phyloP scores from a whole-genome alignment of 2,113 vertebrate genomes.

The Salminus brasiliensis region DNA sequence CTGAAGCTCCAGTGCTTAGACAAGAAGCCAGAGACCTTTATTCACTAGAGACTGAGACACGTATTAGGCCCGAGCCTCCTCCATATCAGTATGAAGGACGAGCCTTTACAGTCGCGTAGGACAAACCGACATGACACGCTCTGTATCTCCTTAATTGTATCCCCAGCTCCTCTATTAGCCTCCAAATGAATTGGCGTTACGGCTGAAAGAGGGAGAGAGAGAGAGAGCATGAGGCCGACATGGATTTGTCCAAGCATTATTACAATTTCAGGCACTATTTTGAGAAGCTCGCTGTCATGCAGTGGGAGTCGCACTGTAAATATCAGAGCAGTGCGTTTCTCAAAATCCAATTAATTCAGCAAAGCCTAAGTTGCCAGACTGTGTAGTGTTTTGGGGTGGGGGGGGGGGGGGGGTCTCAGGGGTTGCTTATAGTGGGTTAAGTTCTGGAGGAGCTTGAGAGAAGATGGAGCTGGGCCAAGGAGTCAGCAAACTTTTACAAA shows the following conservation, averaged over 20 bases:
- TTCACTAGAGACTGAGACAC: background rate
- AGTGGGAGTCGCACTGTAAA: constrained; percentile 26
- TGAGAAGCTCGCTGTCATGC: constrained; percentile 22
- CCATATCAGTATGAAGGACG: background rate
- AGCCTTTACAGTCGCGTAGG: background rate
- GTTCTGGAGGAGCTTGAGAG: background rate
- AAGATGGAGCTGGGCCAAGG: too few species aligned
- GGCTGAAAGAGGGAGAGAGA: background rate
- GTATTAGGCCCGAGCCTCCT: background rate
- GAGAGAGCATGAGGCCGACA: constrained; percentile 20
- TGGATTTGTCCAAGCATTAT: constrained; percentile 11
- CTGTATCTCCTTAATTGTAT: background rate
- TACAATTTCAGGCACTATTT: constrained; percentile 26
- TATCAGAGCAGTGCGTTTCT: constrained; percentile 32
- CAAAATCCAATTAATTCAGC: constrained; percentile 40
- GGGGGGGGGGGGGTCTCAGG: background rate
- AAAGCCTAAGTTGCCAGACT: background rate
- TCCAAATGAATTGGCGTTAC: constrained; percentile 1
- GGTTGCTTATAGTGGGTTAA: background rate
- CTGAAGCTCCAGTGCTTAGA: background rate
- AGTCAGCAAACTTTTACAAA: too few species aligned
- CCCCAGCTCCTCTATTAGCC: background rate
- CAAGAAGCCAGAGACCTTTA: too few species aligned
- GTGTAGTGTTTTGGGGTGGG: background rate
- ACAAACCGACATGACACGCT: background rate